Base-by-base conservation (phyloP, 2,113 vertebrate genomes). In the Brienomyrus brachyistius region DNA sequence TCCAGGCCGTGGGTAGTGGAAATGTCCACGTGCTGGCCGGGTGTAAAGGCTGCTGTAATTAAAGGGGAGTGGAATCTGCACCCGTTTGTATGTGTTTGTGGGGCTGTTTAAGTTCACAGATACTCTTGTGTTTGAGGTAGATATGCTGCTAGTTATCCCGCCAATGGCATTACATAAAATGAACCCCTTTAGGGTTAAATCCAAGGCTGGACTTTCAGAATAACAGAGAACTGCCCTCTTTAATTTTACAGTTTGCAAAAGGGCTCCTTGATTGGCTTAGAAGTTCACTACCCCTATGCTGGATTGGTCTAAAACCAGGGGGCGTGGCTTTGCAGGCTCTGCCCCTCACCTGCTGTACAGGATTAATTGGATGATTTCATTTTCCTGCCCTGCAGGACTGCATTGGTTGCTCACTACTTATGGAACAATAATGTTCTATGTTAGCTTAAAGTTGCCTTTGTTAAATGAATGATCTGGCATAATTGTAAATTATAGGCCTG, bases 101-200 rank as follows among this genome's bases (percentile, higher is more conserved):
- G 88, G 86, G 59, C 87, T 35, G 23, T 77, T 74, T 74, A 74
- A 52, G 70, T 74, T 74, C 70, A 31, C 66, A 74, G 27, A 74
- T 15, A 74, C 31, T 74, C 31, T 17, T 74, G 70, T 74, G n/a
- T 35, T 74, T 74, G 31, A 74, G 10, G 66, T 31, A 35, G 66
- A 35, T 35, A 74, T 31, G 3, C 7, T 62, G 23, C 27, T 5
- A 74, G 11, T 15, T 35, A 31, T 35, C 27, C 31, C 13, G 11
- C 66, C 66, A 74, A 74, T 74, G 66, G 13, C 31, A 74, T 15
- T 74, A 15, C 40, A 31, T 70, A 31, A 70, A 70, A 70, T 13
- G 1, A 70, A 40, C 35, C 4, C 27, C 27, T 74, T 31, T 77
- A 77, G 31, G 31, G 40, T 77, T 17, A 77, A 77, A 77, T 77